Conservation (phyloP, 2,113 vertebrate genomes). For the Callaeas wilsoni region DNA sequence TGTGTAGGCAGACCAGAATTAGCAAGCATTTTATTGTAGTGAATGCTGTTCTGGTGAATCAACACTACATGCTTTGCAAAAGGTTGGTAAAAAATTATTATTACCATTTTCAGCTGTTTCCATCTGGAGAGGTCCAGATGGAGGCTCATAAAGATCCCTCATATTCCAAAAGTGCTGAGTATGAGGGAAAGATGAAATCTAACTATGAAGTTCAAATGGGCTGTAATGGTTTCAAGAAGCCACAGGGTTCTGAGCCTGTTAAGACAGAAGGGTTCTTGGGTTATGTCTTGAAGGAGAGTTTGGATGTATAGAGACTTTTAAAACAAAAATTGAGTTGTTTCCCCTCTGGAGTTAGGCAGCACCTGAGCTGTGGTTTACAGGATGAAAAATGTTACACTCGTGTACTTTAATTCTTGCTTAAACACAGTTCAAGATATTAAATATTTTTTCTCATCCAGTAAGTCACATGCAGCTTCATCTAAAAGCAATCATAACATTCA, state of each 20-base stretch:
- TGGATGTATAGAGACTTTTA: background rate
- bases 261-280: background rate
- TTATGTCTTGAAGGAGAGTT: background rate
- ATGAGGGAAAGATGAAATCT: conserved; percentile 17
- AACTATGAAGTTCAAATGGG: background rate
- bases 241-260: background rate
- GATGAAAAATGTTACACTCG: background rate
- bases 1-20: background rate
- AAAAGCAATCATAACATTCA: background rate
- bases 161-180: conserved; percentile 8
- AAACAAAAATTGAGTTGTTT: background rate
- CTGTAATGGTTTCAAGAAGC: background rate
- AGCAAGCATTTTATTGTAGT: background rate
- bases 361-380: background rate
- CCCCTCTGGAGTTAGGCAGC: background rate
- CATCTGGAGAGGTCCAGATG: background rate
- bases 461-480: background rate
- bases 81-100: background rate
- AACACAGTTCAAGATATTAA: background rate
- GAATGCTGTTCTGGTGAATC: background rate
- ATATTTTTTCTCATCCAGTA: background rate
- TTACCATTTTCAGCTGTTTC: conserved; percentile 9
- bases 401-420: background rate
- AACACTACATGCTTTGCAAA: background rate
- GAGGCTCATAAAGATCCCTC: background rate